Base-by-base conservation (phyloP, 2,113 vertebrate species). In the Candoia aspera region DNA sequence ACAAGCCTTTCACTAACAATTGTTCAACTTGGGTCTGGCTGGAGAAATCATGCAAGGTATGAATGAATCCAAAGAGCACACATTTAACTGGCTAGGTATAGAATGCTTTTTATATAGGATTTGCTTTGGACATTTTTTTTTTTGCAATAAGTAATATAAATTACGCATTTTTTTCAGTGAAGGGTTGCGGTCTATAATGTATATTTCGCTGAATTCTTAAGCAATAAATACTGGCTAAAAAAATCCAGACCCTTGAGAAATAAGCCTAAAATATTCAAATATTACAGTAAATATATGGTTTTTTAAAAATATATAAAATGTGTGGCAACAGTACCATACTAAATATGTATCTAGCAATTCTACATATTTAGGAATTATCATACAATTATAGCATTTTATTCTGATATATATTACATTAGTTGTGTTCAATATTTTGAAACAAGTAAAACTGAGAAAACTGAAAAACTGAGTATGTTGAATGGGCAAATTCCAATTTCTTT, bases 71-170 rank as follows among this genome's bases (percentile, higher is more conserved):
- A 12, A 21, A 29, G 73, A 93, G 6, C 12, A 68, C 6, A 5
- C 0, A 2, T 0, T 24, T 9, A 42, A 21, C 0, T 8, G 49
- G 58, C 88, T 84, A 86, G 94, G 49, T 0, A 86, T 0, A 57
- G 33, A 33, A 29, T 8, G 0, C 26, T 12, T 17, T 92, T 89
- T 42, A 0, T 93, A 91, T 84, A 46, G 17, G 23, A 90, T 60
- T 0, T 0, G 21, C 0, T 83, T 58, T 26, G 79, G 55, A 13
- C 1, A 4, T 37, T 13, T 17, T 79, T 79, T 79, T 90, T 88
- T 73, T 73, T 89, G 46, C 46, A 64, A n/a, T 23, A 23, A 73
- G 12, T 88, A 86, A 88, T 92, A 79, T 90, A 79, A 33, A 19
- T 87, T 19, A 93, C 68, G 29, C 19, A 62, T 91, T 64, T 64